Evolutionary conservation across 1,140 invertebrate species (phyloP).

Genomic region (Scaptomyza pallida): DNA sequence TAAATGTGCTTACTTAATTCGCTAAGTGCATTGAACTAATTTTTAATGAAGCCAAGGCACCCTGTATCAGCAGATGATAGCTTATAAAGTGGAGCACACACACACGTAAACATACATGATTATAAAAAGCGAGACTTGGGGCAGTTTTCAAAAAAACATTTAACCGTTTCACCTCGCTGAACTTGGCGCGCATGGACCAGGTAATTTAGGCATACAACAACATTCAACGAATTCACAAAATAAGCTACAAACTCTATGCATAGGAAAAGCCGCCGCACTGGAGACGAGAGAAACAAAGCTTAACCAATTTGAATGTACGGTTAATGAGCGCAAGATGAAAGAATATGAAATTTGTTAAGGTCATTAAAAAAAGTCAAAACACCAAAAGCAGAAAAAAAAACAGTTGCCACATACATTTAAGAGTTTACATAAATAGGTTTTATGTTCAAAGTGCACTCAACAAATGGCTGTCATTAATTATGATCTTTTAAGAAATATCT

Average conservation of each 20-base stretch:
- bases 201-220: constrained; percentile 44
- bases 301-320: constrained; percentile 31
- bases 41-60: constrained; percentile 10
- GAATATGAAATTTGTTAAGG: constrained; percentile 27
- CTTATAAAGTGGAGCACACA: constrained; percentile 26
- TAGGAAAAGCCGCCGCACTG: background rate
- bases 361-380: constrained; percentile 25
- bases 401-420: constrained; percentile 3
- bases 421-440: background rate
- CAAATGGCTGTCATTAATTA: no score
- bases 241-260: constrained; percentile 21
- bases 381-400: constrained; percentile 2
- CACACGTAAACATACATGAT: background rate
- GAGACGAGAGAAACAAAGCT: background rate
- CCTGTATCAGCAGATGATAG: constrained; percentile 29
- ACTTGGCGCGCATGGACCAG: constrained; percentile 35
- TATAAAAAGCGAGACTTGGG: constrained; percentile 16
- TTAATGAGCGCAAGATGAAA: constrained; percentile 40
- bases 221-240: constrained; percentile 33
- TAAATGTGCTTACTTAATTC: constrained; percentile 20
- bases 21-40: constrained; percentile 32
- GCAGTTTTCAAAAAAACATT: constrained; percentile 51
- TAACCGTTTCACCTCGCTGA: constrained; percentile 57
- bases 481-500: background rate
- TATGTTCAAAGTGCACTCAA: constrained; percentile 8